phyloP scores from a whole-genome alignment of 2,888 invertebrate genomes.

The Tachystola acroxantha region DNA sequence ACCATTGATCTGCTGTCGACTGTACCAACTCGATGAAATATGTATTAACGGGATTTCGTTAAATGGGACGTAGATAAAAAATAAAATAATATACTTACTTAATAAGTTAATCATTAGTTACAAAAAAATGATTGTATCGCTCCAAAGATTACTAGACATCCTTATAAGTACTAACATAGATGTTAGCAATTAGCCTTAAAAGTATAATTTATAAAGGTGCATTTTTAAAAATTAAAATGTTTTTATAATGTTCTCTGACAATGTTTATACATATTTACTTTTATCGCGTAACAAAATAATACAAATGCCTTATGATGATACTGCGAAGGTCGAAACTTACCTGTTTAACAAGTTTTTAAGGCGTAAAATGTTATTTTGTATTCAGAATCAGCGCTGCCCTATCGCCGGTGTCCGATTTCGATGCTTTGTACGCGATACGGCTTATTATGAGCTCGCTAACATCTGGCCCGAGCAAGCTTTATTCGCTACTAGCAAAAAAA shows the following conservation, averaged over 20 bases:
- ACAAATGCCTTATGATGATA: neutral
- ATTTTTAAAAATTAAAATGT: slow-evolving; percentile 68
- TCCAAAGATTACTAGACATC: no score
- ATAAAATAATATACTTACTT: no score
- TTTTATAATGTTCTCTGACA: slow-evolving; percentile 28
- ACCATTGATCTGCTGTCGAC: no score
- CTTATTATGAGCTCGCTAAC: slow-evolving; percentile 74
- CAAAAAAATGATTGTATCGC: no score
- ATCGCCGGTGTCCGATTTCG: slow-evolving; percentile 76
- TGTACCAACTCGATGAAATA: no score
- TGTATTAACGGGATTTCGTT: neutral
- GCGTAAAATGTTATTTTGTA: slow-evolving; percentile 44
- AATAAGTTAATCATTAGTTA: no score
- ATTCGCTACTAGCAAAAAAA: slow-evolving; percentile 63
- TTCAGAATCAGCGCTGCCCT: slow-evolving; percentile 59
- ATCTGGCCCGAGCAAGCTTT: slow-evolving; percentile 66
- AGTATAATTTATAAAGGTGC: slow-evolving; percentile 43
- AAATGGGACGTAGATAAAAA: neutral
- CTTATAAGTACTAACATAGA: slow-evolving; percentile 28
- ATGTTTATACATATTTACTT: slow-evolving; percentile 1
- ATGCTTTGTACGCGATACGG: slow-evolving; percentile 73
- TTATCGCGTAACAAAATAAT: neutral
- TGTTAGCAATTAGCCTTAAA: slow-evolving; percentile 36
- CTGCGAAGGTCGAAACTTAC: slow-evolving; percentile 31
- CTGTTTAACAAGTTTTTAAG: slow-evolving; percentile 26